phyloP scores from a whole-genome alignment of 2,797 vertebrate genomes.

The Arremon brunneinucha region DNA sequence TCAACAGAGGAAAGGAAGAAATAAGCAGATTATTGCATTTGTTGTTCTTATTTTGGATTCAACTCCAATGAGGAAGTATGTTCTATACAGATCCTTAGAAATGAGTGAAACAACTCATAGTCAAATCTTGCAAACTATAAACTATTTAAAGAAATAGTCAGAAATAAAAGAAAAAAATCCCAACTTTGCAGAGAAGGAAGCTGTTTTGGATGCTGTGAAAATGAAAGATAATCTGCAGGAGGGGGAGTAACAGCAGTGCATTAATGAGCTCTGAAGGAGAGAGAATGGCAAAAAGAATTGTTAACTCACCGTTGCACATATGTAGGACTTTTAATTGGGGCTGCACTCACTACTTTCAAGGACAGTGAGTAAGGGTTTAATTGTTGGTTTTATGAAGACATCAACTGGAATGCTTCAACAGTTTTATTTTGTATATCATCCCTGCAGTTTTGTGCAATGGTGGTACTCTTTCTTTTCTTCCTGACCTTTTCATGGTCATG shows the following conservation, averaged over 20 bases:
- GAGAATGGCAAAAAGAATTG: background rate
- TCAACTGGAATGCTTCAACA: background rate
- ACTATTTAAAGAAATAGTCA: background rate
- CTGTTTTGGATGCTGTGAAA: background rate
- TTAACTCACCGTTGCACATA: background rate
- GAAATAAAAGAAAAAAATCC: background rate
- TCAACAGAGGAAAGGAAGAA: background rate
- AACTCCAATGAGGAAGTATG: background rate
- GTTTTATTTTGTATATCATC: background rate
- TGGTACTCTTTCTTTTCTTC: background rate
- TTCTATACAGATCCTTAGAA: background rate
- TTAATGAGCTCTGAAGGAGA: constrained; percentile 5
- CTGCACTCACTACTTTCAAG: background rate
- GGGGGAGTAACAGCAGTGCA: background rate
- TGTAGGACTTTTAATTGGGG: background rate
- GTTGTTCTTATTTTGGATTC: background rate
- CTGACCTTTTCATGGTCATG: background rate
- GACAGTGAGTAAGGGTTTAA: background rate
- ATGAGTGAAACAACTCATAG: background rate
- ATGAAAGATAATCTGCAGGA: background rate
- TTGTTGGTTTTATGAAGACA: background rate
- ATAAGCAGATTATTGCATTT: background rate
- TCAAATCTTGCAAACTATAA: background rate
- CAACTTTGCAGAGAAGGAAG: background rate
- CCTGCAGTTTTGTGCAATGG: background rate